These are phyloP conservation scores for Holothuria scabra DNA, from an alignment of 53 echinoderm and acorn worm species.

Conservation along the genomic window DNA sequence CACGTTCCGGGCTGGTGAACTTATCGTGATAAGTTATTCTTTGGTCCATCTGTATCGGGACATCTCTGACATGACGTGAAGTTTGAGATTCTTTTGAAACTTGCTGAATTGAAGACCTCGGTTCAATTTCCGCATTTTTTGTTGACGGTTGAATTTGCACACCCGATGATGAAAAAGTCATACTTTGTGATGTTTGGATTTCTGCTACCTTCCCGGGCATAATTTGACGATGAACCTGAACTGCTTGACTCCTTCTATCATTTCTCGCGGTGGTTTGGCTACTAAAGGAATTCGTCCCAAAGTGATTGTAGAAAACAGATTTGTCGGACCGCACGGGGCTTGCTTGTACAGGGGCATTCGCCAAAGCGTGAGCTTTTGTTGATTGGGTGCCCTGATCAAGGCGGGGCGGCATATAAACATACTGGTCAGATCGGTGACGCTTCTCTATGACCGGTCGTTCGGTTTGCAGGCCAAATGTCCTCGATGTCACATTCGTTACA, in stretches of 20 bases:
- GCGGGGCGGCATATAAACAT: slow-evolving; percentile 16
- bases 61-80: slow-evolving; percentile 1
- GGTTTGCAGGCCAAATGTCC: slow-evolving; percentile 30
- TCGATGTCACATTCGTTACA: background rate
- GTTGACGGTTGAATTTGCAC: slow-evolving; percentile 19
- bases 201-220: background rate
- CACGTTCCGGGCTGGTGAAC: slow-evolving; percentile 24
- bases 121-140: background rate
- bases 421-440: slow-evolving; percentile 39
- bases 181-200: background rate
- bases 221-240: slow-evolving; percentile 3
- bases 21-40: slow-evolving; percentile 10
- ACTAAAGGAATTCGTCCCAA: background rate
- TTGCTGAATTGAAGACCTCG: background rate
- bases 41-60: slow-evolving; percentile 21
- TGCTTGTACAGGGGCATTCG: slow-evolving; percentile 6
- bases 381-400: slow-evolving; percentile 42
- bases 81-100: slow-evolving; percentile 30
- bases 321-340: slow-evolving; percentile 16
- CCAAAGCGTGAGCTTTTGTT: background rate
- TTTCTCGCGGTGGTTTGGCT: background rate
- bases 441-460: background rate
- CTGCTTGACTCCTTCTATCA: slow-evolving; percentile 4
- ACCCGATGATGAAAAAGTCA: background rate
- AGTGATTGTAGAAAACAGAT: slow-evolving; percentile 7